Evolutionary conservation across 2,888 invertebrate genomes (phyloP), one percentile per base, ranked within the genome.

Genomic region (Thereva unica): DNA sequence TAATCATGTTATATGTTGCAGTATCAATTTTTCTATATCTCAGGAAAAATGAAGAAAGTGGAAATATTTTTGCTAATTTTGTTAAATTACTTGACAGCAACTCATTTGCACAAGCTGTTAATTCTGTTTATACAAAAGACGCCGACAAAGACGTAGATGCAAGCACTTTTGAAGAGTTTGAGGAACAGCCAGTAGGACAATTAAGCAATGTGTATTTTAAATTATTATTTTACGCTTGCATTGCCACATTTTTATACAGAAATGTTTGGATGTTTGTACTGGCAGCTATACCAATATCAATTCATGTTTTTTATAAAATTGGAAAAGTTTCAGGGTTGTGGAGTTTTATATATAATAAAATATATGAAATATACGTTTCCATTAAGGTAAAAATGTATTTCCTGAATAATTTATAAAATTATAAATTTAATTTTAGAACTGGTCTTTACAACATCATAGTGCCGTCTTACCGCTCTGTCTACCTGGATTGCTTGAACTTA

Each of bases 221-320:
- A 74, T 84, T 88, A 4, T 80, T 95, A 8, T 84, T 94, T 72
- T 94, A 93, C 83, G 90, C 90, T 2, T 93, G 95, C 73, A 82
- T 89, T 5, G 86, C 90, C 63, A 93, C 95, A 82, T 84, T 94
- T 40, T 84, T 95, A 10, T 95, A 94, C 89, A 91, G 91, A 74
- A 89, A 95, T 75, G 85, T 91, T 61, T 93, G 94, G 91, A 82
- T 93, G 67, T 80, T 93, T 71, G 87, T 90, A 5, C 84, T 95
- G 35, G 83, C 93, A 61, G 85, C 91, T 1, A 84, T 95, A 72
- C 93, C 94, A 5, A 82, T 94, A 4, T 69, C 75, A 4, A 69
- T 79, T 41, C 80, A 80, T 71, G 69, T 80, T 40, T 67, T 78
- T 0, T 74, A 75, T 59, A 76, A 71, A 0, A 40, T 76, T 8